phyloP scores from a whole-genome alignment of 2,113 vertebrate genomes.

The Psittacula cyanocephala region DNA sequence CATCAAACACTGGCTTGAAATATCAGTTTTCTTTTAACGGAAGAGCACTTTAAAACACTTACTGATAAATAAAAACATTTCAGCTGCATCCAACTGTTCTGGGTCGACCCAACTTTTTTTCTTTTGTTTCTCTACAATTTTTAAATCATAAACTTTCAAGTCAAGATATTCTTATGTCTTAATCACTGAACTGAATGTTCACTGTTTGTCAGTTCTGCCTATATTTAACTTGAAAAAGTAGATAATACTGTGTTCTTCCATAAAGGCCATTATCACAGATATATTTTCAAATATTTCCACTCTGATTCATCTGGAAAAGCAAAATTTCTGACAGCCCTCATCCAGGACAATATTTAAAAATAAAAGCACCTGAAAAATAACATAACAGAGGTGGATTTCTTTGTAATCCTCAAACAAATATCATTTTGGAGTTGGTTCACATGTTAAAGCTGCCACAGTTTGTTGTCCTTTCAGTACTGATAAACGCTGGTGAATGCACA shows the following conservation, averaged over 20 bases:
- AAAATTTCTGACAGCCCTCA: neutral
- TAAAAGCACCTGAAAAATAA: neutral
- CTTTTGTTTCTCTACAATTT: neutral
- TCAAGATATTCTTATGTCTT: neutral
- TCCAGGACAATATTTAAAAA: neutral
- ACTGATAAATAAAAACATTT: neutral
- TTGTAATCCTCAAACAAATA: neutral
- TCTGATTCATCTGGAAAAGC: neutral
- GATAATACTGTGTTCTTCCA: neutral
- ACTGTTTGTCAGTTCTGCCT: neutral
- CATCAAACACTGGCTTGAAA: neutral
- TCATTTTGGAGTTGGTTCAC: neutral
- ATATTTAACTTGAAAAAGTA: neutral
- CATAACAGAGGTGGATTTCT: neutral
- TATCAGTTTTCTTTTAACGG: neutral
- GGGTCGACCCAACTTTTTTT: accelerated
- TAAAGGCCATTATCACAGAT: accelerated
- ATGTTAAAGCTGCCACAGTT: neutral
- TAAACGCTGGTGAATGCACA: neutral
- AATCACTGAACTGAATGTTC: neutral
- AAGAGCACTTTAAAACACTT: neutral
- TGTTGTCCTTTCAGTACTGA: neutral
- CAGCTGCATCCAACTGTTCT: neutral
- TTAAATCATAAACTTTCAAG: neutral
- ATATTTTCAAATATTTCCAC: neutral